Evolutionary conservation across 2,113 vertebrate species (phyloP), one percentile per base, ranked within the genome.

Genomic region (Pluvianellus socialis): DNA sequence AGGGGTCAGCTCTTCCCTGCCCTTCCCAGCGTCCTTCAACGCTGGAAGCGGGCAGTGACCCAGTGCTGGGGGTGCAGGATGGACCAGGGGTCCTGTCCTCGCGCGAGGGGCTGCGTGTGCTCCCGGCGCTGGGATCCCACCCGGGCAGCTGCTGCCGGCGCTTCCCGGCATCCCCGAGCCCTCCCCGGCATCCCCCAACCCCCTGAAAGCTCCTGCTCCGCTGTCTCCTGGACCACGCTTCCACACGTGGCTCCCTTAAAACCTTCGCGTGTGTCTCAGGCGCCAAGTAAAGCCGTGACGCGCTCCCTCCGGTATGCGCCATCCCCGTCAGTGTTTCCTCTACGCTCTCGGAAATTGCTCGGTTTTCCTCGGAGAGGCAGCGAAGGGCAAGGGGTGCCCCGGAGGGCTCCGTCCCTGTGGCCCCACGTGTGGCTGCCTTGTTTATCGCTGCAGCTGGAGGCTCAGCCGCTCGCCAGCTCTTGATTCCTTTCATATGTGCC

Each of bases 211-310:
- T 84, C 67, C 75, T 16, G 17, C 19, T 2, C 22, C 24, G 2
- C 75, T 1, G 0, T 72, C 47, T 82, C 87, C 88, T 21, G 92
- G 72, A 53, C 49, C 80, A 38, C 28, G 0, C 63, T 93, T 84
- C 77, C 92, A 93, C 94, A 93, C 85, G 85, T 93, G 94, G 92
- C 85, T 91, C 77, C 73, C 77, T 71, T 3, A 70, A 73, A 81
- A 9, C 50, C 45, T 66, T 79, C 4, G 33, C 47, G 8, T 80
- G 81, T 75, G 79, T 8, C 6, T 32, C 13, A 5, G 56, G 47
- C 7, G 42, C 96, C 94, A 82, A 96, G 86, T 88, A 92, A 92
- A 95, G 82, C 91, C 12, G 47, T 95, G 94, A 96, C 93, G 88
- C 6, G 27, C 61, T 92, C 65, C 74, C 94, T 95, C 33, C 28